phyloP scores from a whole-genome alignment of 2,113 vertebrate genomes.

The Labeo rohita region DNA sequence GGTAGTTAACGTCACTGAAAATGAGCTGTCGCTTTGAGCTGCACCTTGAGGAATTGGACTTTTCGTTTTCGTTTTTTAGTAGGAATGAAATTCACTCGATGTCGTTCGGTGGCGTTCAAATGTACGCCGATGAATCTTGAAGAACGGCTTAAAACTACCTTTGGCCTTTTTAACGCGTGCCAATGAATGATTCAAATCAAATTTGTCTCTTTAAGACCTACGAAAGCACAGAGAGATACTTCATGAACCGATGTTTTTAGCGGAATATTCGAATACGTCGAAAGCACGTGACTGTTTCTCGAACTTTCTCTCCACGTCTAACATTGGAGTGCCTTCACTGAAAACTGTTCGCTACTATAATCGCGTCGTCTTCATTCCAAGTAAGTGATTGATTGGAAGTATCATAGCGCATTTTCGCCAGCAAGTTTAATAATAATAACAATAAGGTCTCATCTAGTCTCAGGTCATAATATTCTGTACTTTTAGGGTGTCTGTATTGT shows the following conservation, averaged over 20 bases:
- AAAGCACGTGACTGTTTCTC: slow-evolving; percentile 40
- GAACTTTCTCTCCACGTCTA: slow-evolving; percentile 40
- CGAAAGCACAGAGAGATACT: slow-evolving; percentile 34
- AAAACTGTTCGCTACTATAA: slow-evolving; percentile 20
- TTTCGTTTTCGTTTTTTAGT: not conserved
- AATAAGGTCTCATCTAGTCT: slow-evolving; percentile 43
- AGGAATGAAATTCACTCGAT: slow-evolving; percentile 43
- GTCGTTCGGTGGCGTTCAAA: slow-evolving; percentile 4
- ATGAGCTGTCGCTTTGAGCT: slow-evolving; percentile 39
- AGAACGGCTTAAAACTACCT: slow-evolving; percentile 43
- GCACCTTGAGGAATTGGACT: slow-evolving; percentile 31
- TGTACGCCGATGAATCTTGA: slow-evolving; percentile 7
- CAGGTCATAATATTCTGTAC: slow-evolving; percentile 39
- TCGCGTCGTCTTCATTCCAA: slow-evolving; percentile 40
- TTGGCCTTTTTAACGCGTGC: slow-evolving; percentile 36
- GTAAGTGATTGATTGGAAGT: slow-evolving; percentile 28
- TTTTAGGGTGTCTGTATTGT: slow-evolving; percentile 31
- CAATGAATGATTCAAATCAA: slow-evolving; percentile 44
- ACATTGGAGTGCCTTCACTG: slow-evolving; percentile 50
- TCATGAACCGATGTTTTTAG: slow-evolving; percentile 6
- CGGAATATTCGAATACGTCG: not conserved
- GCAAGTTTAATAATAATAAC: slow-evolving; percentile 5
- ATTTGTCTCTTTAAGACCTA: slow-evolving; percentile 39
- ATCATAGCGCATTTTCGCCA: slow-evolving; percentile 13
- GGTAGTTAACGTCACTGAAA: slow-evolving; percentile 39